Evolutionary conservation across 2,797 vertebrate genomes (phyloP), one percentile per base, ranked within the genome.

Genomic region (Halcyon badia): DNA sequence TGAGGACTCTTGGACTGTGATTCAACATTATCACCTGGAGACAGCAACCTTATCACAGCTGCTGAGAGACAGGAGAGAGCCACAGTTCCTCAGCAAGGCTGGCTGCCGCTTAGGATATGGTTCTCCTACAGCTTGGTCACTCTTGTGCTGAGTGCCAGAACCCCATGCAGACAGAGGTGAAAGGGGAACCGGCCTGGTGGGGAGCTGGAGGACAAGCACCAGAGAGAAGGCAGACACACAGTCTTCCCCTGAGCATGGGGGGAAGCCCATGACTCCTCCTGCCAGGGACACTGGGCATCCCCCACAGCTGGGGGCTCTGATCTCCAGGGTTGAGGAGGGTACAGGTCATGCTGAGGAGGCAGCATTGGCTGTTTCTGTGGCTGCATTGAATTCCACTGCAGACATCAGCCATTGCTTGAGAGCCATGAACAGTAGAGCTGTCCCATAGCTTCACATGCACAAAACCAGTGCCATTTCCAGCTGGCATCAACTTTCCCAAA

Each of bases 81-180:
- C 52, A 58, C 19, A 48, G 44, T 46, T 19, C 31, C 30, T 14
- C 31, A 12, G 0, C 30, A 15, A 15, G 64, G 33, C 39, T 54
- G 28, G 22, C 18, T 20, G 41, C 11, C 1, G 2, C 33, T 21
- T 9, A 5, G 25, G 35, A 42, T 31, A 21, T 2, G 16, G 9
- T 37, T 10, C 7, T n/a, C 57, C 21, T 9, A 3, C 12, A 6
- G 44, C 54, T 37, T 2, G 0, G n/a, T 5, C 5, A 1, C 28
- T 28, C 60, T 6, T 6, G 5, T 56, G 39, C 5, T 1, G 1
- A 35, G 21, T 30, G 51, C 26, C 56, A 42, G 22, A 15, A 22
- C 26, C 31, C 28, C 28, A 5, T 0, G 9, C 28, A 39, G 41
- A 42, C 17, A 46, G 46, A 87, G 46, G 1, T n/a, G 21, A 7